Base-by-base conservation (phyloP, 1,140 invertebrate genomes). In the Ceratina calcarata region DNA sequence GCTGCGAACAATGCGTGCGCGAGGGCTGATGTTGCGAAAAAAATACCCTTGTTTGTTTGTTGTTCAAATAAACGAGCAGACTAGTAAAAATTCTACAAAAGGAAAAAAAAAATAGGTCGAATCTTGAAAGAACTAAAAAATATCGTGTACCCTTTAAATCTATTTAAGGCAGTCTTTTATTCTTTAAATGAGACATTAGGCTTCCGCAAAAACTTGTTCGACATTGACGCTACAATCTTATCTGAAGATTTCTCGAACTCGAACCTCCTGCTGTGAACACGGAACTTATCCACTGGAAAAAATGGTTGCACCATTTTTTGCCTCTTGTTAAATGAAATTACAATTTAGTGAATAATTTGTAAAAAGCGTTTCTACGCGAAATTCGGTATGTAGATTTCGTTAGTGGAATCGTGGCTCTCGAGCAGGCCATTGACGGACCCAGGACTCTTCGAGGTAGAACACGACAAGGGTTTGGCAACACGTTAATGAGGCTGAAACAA, bases 401-500 rank as follows among this genome's bases (percentile, higher is more conserved):
- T 6, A 27, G 51, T 13, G 15, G 12, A 57, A n/a, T 8, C 22
- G 65, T 67, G 24, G 24, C 6, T 18, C 12, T 70, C 27, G 58
- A 78, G 70, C 45, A 37, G 62, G 37, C 79, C 73, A 79, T 78
- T 66, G 82, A 85, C 74, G 81, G 78, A 78, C 16, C 53, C 75
- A 72, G 72, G 77, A 81, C 71, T 75, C 76, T 75, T 73, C 32
- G 67, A 77, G 72, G 62, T 71, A 70, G 51, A 80, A 73, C 78
- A 74, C 81, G 84, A 79, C 76, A 79, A 83, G 89, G 88, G 87
- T 90, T 91, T 88, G 90, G 90, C 89, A 91, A 91, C 90, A 88
- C 91, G 89, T 92, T 93, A 92, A 92, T 92, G 91, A 92, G 91
- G 83, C 86, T 89, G 91, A 93, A 93, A 93, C 92, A 93, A 93